Evolutionary conservation across 2,797 vertebrate species (phyloP).

Genomic region (Pelochelys cantorii): DNA sequence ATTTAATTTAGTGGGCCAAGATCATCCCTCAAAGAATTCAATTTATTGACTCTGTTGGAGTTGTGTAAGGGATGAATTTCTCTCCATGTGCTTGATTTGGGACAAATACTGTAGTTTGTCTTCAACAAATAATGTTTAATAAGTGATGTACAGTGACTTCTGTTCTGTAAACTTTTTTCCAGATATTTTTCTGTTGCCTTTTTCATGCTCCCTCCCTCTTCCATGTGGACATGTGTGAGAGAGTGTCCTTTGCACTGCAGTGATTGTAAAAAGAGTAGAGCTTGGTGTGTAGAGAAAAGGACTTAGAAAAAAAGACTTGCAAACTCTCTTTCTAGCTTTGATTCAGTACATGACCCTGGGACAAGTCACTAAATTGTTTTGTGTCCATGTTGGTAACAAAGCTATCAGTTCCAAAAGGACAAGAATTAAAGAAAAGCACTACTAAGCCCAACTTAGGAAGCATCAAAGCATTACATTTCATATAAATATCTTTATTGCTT

Average conservation of each 20-base stretch:
- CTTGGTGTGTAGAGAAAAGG: background rate
- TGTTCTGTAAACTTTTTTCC: slow-evolving; percentile 45
- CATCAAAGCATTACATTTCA: background rate
- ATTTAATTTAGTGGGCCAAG: background rate
- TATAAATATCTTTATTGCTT: background rate
- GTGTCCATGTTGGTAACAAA: background rate
- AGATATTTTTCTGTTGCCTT: slow-evolving; percentile 26
- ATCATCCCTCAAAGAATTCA: slow-evolving; percentile 28
- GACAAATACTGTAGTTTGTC: slow-evolving; percentile 1
- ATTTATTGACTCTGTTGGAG: slow-evolving; percentile 33
- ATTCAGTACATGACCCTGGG: slow-evolving; percentile 35
- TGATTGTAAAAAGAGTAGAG: background rate
- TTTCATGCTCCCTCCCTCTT: background rate
- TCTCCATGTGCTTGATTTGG: slow-evolving; percentile 28
- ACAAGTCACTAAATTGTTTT: slow-evolving; percentile 2
- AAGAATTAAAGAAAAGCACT: background rate
- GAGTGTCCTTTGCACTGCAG: background rate
- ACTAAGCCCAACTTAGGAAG: background rate
- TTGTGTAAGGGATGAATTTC: slow-evolving; percentile 46
- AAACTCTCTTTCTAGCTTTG: background rate
- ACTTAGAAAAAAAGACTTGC: slow-evolving; percentile 26
- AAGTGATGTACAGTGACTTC: background rate
- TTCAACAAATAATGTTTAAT: slow-evolving; percentile 40
- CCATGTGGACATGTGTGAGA: slow-evolving; percentile 1
- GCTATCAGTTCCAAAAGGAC: background rate